These are phyloP conservation scores for Aurelia sp. DNA, from an alignment of 30 jellyfish, hydroid and myxozoan species.

Conservation along the genomic window DNA sequence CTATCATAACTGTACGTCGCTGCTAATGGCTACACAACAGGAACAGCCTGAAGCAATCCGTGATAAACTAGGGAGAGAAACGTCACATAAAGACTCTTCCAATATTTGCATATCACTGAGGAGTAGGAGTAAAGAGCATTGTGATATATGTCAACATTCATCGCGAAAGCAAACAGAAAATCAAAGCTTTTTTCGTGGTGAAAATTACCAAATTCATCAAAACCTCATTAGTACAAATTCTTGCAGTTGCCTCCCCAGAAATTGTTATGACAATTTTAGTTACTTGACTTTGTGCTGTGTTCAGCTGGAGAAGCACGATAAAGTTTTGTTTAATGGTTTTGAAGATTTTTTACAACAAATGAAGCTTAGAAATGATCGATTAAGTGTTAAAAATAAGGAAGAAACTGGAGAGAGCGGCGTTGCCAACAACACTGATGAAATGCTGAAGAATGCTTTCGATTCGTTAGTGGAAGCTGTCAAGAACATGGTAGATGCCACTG, in stretches of 20 bases:
- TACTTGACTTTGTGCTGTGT: slow-evolving; percentile 25
- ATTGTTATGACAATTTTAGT: not conserved
- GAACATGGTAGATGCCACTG: not conserved
- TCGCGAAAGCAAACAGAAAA: not conserved
- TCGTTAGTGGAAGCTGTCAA: not conserved
- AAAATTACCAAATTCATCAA: not conserved
- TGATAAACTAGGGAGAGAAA: no score
- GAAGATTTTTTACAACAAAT: not conserved
- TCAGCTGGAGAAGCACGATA: not conserved
- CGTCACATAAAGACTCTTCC: no score
- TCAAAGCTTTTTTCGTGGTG: not conserved
- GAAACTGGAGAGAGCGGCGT: not conserved
- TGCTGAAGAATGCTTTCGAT: not conserved
- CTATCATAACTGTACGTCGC: no score
- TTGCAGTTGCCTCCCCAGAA: slow-evolving; percentile 26
- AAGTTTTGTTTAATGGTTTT: not conserved
- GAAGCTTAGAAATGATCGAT: not conserved
- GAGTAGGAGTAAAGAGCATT: not conserved
- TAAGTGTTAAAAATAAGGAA: not conserved
- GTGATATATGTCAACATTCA: not conserved
- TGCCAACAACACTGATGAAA: not conserved
- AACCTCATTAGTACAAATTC: slow-evolving; percentile 7
- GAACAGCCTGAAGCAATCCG: no score
- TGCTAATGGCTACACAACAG: no score
- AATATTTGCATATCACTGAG: not conserved